Percentiles rank a stretch among this genome's conserved stretches.
phyloP scores from a whole-genome alignment of 2,888 invertebrate species.

The Ethmia dodecea region DNA sequence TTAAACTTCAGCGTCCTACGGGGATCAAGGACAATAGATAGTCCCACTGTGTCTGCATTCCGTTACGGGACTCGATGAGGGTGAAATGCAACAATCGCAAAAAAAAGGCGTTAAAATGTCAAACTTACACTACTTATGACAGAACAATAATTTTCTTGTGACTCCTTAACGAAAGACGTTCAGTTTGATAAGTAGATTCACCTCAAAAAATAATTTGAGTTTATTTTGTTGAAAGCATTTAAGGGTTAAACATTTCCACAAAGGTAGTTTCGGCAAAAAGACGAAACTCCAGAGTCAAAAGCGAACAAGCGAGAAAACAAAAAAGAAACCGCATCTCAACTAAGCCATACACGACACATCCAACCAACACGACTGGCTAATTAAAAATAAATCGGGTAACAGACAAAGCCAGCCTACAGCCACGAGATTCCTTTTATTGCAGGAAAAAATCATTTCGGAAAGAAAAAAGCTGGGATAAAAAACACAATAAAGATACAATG shows the following conservation, averaged over 20 bases:
- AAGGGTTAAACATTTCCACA: background rate
- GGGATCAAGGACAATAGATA: no score
- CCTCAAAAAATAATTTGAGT: no score
- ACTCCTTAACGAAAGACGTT: no score
- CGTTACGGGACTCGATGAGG: no score
- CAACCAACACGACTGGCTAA: constrained; percentile 36
- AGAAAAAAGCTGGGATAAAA: constrained; percentile 64
- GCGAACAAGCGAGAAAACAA: constrained; percentile 4
- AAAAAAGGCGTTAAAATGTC: no score
- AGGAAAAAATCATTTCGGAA: constrained; percentile 60
- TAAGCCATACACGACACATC: constrained; percentile 15
- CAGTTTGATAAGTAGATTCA: no score
- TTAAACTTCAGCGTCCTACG: no score
- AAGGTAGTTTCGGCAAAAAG: background rate
- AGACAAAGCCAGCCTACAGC: constrained; percentile 43
- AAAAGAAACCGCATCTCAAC: constrained; percentile 3
- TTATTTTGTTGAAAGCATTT: no score
- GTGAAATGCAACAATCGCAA: no score
- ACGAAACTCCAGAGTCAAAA: background rate
- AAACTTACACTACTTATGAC: no score
- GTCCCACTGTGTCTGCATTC: no score
- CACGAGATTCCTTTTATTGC: constrained; percentile 63
- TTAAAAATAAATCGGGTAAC: constrained; percentile 52
- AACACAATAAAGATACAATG: constrained; percentile 78
- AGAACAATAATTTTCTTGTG: no score